These are phyloP conservation scores for Chrysolina oricalcia DNA, from an alignment of 2,888 invertebrate species.

Conservation along the genomic window DNA sequence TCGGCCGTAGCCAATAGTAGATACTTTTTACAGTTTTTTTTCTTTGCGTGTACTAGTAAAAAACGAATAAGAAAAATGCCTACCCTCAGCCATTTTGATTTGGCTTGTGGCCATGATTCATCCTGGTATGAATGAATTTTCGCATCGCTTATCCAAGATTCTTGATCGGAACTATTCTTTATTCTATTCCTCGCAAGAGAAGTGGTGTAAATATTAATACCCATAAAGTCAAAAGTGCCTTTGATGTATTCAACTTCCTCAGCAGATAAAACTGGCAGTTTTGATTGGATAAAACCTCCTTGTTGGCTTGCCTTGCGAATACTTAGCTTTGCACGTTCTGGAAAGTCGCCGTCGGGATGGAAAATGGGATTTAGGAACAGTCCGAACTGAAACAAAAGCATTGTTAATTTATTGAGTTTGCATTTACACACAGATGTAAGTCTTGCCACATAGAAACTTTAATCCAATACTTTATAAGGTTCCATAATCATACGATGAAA, in stretches of 20 bases:
- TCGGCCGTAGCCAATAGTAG: no score
- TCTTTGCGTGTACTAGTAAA: no score
- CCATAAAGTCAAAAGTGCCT: constrained; percentile 55
- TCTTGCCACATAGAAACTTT: no score
- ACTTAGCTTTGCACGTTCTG: constrained; percentile 51
- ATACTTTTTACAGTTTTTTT: no score
- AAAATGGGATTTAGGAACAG: constrained; percentile 52
- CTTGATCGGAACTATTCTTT: constrained; percentile 61
- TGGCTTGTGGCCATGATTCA: constrained; percentile 75
- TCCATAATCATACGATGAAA: no score
- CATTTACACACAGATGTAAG: no score
- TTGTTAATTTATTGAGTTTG: no score
- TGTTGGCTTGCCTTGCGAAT: constrained; percentile 48
- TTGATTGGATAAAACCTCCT: constrained; percentile 53
- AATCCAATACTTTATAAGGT: no score
- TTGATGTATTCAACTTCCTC: constrained; percentile 47
- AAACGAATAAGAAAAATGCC: background rate
- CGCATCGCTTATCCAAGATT: constrained; percentile 78
- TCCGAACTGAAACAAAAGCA: constrained; percentile 48
- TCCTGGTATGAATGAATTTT: constrained; percentile 76
- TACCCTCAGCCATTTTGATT: constrained; percentile 54
- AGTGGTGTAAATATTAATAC: constrained; percentile 52
- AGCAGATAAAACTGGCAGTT: constrained; percentile 48
- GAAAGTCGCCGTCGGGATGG: constrained; percentile 57
- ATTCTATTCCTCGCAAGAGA: constrained; percentile 47